phyloP scores from a whole-genome alignment of 2,113 vertebrate species.

The Semicossyphus pulcher region DNA sequence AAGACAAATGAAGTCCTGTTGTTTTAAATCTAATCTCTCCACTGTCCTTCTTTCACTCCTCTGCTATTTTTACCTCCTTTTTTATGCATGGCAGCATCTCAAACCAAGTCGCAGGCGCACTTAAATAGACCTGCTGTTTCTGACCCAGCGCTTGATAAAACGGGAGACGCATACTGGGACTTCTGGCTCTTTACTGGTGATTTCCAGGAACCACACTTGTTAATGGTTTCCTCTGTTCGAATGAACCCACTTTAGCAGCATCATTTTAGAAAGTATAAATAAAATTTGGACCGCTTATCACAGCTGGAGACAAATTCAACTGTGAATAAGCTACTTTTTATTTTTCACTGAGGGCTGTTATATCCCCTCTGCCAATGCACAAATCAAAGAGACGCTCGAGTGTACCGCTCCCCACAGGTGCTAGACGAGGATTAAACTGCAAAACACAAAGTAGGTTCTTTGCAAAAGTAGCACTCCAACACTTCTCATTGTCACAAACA shows the following conservation, averaged over 20 bases:
- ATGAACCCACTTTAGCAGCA: neutral
- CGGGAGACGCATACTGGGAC: neutral
- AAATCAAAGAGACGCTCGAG: slow-evolving; percentile 32
- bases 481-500: slow-evolving; percentile 9
- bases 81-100: slow-evolving; percentile 7
- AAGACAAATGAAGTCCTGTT: neutral
- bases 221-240: slow-evolving; percentile 10
- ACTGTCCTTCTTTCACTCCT: neutral
- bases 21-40: neutral
- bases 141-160: neutral
- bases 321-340: slow-evolving; percentile 13
- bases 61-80: neutral
- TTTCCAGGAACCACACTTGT: slow-evolving; percentile 1
- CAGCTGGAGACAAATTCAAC: slow-evolving; percentile 12
- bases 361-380: neutral
- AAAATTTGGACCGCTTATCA: slow-evolving; percentile 16
- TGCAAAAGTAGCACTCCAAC: neutral
- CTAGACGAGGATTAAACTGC: slow-evolving; percentile 11
- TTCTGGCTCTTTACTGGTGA: neutral
- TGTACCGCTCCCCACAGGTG: slow-evolving; percentile 12
- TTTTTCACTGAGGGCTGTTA: slow-evolving; percentile 19
- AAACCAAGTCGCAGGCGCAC: neutral
- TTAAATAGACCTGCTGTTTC: neutral
- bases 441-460: neutral
- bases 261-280: slow-evolving; percentile 32